Evolutionary conservation across 2,113 vertebrate genomes (phyloP).

Genomic region (Platycercus adscitus): DNA sequence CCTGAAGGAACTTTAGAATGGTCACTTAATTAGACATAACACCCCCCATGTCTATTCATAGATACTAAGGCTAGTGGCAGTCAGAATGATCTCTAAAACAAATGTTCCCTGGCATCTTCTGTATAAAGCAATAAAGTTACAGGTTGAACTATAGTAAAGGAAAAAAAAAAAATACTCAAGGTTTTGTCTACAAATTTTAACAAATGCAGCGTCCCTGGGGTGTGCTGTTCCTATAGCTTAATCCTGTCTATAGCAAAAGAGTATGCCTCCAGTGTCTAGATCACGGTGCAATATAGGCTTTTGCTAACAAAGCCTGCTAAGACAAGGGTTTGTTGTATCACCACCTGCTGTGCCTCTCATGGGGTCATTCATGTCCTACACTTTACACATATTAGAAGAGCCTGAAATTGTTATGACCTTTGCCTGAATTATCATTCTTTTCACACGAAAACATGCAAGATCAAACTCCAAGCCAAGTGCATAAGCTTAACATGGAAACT

Average conservation of each 20-base stretch:
- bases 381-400: background rate
- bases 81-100: background rate
- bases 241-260: background rate
- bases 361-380: background rate
- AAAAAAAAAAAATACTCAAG: background rate
- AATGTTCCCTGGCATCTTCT: background rate
- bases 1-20: background rate
- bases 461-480: background rate
- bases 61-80: background rate
- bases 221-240: rapidly evolving
- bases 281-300: rapidly evolving
- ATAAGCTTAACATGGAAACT: background rate
- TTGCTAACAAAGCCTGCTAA: background rate
- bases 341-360: background rate
- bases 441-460: background rate
- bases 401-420: background rate
- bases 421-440: background rate
- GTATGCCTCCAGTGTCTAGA: rapidly evolving
- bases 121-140: background rate
- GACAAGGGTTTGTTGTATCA: background rate
- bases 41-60: background rate
- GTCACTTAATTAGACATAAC: background rate
- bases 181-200: background rate
- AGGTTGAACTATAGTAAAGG: background rate
- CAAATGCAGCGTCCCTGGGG: background rate